These are phyloP conservation scores for Fragum fragum DNA, from an alignment of 2,888 invertebrate species.

Conservation along the genomic window DNA sequence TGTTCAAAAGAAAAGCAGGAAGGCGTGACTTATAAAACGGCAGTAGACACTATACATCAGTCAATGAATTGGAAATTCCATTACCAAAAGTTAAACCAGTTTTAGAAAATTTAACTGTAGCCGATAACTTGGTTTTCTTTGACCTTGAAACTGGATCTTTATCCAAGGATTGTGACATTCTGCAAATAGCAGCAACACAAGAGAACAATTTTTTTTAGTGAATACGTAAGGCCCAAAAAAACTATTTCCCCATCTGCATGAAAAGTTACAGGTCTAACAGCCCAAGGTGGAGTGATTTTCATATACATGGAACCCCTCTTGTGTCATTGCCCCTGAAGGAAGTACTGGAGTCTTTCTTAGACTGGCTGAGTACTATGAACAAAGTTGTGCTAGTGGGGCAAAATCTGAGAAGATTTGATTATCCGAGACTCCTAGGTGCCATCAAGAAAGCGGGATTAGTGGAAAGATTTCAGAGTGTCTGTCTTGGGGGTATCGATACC, in stretches of 20 bases:
- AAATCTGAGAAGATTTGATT: constrained; percentile 45
- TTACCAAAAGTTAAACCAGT: not conserved
- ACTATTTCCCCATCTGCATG: constrained; percentile 39
- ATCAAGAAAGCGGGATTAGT: constrained; percentile 2
- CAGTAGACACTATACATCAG: constrained; percentile 11
- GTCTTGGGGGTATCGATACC: constrained; percentile 32
- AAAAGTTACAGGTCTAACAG: constrained; percentile 39
- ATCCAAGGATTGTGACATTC: constrained; percentile 36
- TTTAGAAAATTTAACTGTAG: not conserved
- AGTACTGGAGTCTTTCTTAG: constrained; percentile 17
- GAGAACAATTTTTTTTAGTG: constrained; percentile 21
- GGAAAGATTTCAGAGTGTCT: constrained; percentile 14
- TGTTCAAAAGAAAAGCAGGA: constrained; percentile 36
- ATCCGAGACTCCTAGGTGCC: constrained; percentile 35
- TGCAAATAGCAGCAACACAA: constrained; percentile 46
- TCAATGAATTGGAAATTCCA: not conserved
- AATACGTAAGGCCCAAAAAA: constrained; percentile 39
- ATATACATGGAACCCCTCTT: constrained; percentile 36
- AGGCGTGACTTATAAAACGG: constrained; percentile 41
- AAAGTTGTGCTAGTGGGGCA: constrained; percentile 39
- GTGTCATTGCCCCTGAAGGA: constrained; percentile 11
- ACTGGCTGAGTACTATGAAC: constrained; percentile 8
- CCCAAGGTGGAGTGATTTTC: constrained; percentile 35
- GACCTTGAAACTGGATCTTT: constrained; percentile 51
- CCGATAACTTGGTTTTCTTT: constrained; percentile 24